Conservation (phyloP, 92 coral and sea anemone genomes). For the Virgularia gustaviana region DNA sequence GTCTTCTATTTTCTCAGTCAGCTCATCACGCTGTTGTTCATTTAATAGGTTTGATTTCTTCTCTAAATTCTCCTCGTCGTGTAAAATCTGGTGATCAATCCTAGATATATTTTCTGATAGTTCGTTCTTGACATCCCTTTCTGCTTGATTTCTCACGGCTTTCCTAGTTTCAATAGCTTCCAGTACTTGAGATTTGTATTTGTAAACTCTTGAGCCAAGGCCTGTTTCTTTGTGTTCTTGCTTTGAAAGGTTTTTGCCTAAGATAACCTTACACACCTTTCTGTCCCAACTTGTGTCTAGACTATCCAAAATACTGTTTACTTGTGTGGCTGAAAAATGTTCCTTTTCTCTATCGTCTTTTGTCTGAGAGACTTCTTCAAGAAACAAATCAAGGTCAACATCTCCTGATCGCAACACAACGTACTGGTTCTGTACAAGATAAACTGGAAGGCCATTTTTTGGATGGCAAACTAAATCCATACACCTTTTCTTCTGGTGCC, state of each 20-base stretch:
- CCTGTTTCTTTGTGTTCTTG: conserved; percentile 33
- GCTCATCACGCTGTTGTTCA: conserved; percentile 29
- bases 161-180: conserved; percentile 37
- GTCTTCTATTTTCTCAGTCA: conserved; percentile 22
- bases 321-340: conserved; percentile 33
- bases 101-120: neutral
- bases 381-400: conserved; percentile 37
- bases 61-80: conserved; percentile 4
- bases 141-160: conserved; percentile 21
- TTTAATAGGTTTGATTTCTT: conserved; percentile 15
- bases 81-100: neutral
- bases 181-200: conserved; percentile 16
- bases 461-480: conserved; percentile 39
- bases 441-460: conserved; percentile 40
- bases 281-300: conserved; percentile 43
- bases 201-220: conserved; percentile 34
- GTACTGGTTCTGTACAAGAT: conserved; percentile 29
- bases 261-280: conserved; percentile 34
- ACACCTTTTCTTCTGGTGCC: conserved; percentile 27
- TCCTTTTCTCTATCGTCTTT: conserved; percentile 7
- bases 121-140: conserved; percentile 13
- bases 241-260: conserved; percentile 33
- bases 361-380: conserved; percentile 19
- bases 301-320: conserved; percentile 39
- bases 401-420: conserved; percentile 21